Percentiles rank a stretch among this genome's conserved stretches.
These are phyloP conservation scores for Hippopotamyrus pictus DNA, from an alignment of 2,797 vertebrate species.

Conservation along the genomic window DNA sequence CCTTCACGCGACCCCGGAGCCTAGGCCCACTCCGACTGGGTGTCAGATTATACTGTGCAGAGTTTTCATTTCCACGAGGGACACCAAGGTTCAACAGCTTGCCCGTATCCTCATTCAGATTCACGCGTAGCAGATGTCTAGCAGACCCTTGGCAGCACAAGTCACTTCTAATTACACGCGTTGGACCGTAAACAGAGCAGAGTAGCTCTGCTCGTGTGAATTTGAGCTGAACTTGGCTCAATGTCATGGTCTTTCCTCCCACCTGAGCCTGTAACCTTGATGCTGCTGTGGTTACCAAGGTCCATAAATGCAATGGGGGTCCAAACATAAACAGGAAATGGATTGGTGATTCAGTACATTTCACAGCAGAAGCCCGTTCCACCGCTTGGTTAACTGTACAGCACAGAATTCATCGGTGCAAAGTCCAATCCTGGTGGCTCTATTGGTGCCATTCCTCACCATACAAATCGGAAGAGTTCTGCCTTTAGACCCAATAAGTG, in stretches of 20 bases:
- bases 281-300: neutral
- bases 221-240: neutral
- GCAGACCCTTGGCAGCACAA: constrained; percentile 8
- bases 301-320: neutral
- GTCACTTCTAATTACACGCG: neutral
- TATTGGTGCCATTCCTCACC: neutral
- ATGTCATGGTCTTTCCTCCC: constrained; percentile 19
- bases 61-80: neutral
- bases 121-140: neutral
- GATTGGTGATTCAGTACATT: neutral
- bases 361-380: neutral
- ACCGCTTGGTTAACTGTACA: neutral
- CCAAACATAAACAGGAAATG: neutral
- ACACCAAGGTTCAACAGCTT: neutral
- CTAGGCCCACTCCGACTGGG: neutral
- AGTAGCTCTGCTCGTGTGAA: neutral
- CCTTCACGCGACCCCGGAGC: neutral
- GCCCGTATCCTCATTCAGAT: neutral
- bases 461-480: neutral
- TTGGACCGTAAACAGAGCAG: neutral
- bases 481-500: neutral
- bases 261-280: constrained; percentile 1
- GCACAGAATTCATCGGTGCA: neutral
- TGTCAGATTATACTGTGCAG: neutral
- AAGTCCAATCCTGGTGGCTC: neutral